phyloP scores from a whole-genome alignment of 2,113 vertebrate species.

The Grammomys surdaster region DNA sequence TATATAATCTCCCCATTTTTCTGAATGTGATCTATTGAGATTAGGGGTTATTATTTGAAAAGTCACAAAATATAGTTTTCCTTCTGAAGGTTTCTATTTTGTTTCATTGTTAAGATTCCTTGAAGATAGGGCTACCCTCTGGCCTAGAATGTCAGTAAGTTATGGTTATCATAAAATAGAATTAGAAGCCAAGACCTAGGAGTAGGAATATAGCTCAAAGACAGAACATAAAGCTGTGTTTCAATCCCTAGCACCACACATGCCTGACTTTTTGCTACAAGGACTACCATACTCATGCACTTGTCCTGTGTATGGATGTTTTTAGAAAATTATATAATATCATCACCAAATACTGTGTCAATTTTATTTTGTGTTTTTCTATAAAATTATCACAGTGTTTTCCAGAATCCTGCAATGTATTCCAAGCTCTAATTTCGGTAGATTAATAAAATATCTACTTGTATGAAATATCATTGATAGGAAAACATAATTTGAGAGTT shows the following conservation, averaged over 20 bases:
- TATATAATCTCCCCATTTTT: neutral
- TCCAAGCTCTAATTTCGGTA: neutral
- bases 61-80: neutral
- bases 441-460: neutral
- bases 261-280: neutral
- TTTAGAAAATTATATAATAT: neutral
- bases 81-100: neutral
- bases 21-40: neutral
- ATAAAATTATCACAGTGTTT: slow-evolving; percentile 28
- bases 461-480: neutral
- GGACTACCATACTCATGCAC: neutral
- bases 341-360: neutral
- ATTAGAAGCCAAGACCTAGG: neutral
- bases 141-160: neutral
- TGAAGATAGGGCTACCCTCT: neutral
- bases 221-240: neutral
- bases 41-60: neutral
- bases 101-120: neutral
- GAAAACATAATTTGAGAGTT: slow-evolving; percentile 23
- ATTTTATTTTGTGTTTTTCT: neutral
- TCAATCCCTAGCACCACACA: neutral
- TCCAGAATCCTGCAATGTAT: neutral
- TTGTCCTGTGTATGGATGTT: neutral
- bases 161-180: neutral
- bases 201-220: neutral